Evolutionary conservation across 2,113 vertebrate genomes (phyloP), one percentile per base, ranked within the genome.

Genomic region (Oplegnathus fasciatus): DNA sequence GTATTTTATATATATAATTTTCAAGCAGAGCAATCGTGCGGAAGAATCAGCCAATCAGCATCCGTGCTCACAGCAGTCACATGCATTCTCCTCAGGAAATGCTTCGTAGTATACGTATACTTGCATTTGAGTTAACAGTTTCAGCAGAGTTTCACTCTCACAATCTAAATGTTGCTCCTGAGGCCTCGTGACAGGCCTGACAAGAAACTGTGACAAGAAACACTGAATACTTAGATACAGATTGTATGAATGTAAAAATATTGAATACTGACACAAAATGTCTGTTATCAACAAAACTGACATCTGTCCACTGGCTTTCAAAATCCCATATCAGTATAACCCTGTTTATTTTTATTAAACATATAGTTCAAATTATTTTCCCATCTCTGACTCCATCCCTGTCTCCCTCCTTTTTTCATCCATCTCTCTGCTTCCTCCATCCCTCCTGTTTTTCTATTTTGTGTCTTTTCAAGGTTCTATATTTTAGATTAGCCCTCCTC

Each of bases 401-500:
- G 5, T 9, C 9, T 6, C 48, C n/a, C 6, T 69, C 37, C 8
- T 26, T 34, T 54, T 26, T 7, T 42, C 70, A 61, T 69, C 58
- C 26, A 2, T 72, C 65, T 61, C 30, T 57, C 22, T 20, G 24
- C 75, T 60, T 66, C 58, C 22, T 80, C 64, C 34, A 11, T 83
- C 44, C 46, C 46, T 68, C 22, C 60, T 75, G 55, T 54, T 80
- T 86, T 76, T 88, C 28, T 61, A 67, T 88, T 86, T 90, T 68
- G 70, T 84, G 80, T 82, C 70, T 69, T 81, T 83, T 88, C 67
- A 81, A 77, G 88, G 87, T 86, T 91, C 78, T 79, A 28, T 86
- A 83, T 88, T 90, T 91, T 75, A 87, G 83, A 92, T 91, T 66
- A 83, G 70, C 57, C 71, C 60, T 76, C 81, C 74, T 87, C 77